Evolutionary conservation across 2,888 invertebrate genomes (phyloP), one percentile per base, ranked within the genome.

Genomic region (Pogonocherus hispidulus): DNA sequence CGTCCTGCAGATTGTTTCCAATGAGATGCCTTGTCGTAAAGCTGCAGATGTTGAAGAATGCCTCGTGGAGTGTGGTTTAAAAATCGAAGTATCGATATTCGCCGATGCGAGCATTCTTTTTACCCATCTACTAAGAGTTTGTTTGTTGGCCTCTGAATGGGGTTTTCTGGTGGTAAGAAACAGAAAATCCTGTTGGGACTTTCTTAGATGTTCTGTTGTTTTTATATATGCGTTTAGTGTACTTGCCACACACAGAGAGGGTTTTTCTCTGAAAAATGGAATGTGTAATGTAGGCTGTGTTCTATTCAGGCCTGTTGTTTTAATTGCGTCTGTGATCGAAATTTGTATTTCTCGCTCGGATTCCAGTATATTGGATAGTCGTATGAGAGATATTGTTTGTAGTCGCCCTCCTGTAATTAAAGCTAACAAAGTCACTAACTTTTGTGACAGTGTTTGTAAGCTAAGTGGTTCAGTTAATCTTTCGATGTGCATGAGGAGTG

Each of bases 241-340:
- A 5, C 11, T 23, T 14, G 55, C 55, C 8, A 55, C 55, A 16
- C 59, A 59, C 6, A 44, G 1, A 6, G 6, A 20, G 4, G 14
- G 49, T 27, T 49, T 62, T n/a, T 62, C 51, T 14, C 19, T 49
- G 8, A 47, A 60, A 11, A 60, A 16, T 8, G 60, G 46, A 6
- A 60, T 60, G 9, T 60, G 60, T 9, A 60, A 14, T n/a, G 23
- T 41, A 14, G 51, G 51, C n/a, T 49, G 62, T 35, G 3, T 1
- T n/a, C n/a, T 62, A n/a, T 51, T 35, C n/a, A 16, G 1, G 2
- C 11, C 59, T 14, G 23, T 27, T 14, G 27, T 52, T 52, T 52
- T 52, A 27, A 52, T 52, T n/a, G 23, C 1, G 8, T 52, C 52
- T 23, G 27, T 52, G 1, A 52, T 52, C 4, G 4, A 2, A 2